phyloP scores from a whole-genome alignment of 2,797 vertebrate species.

The Siniperca undulata region DNA sequence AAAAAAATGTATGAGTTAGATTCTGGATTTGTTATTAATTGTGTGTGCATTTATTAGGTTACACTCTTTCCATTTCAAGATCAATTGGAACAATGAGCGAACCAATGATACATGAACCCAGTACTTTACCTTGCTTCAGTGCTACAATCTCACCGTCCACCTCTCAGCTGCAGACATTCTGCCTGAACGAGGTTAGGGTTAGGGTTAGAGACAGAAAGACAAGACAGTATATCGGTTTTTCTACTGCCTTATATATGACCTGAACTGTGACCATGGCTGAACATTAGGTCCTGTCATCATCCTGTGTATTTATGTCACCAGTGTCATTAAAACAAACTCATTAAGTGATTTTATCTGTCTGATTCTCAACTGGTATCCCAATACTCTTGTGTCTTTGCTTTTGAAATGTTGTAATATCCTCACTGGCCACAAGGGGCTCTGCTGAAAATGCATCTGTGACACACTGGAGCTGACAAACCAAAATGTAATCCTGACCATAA shows the following conservation, averaged over 20 bases:
- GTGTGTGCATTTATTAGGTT: not conserved
- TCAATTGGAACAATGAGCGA: not conserved
- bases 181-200: not conserved
- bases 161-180: not conserved
- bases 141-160: not conserved
- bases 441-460: not conserved
- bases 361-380: not conserved
- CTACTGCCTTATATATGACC: not conserved
- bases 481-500: not conserved
- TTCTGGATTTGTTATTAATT: not conserved
- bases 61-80: not conserved
- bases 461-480: not conserved
- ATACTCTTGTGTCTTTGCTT: not conserved
- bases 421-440: conserved; percentile 20
- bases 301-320: not conserved
- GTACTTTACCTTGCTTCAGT: not conserved
- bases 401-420: not conserved
- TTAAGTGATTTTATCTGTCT: not conserved
- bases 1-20: too few species aligned
- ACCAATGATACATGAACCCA: not conserved
- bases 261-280: not conserved
- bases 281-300: not conserved
- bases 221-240: not conserved
- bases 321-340: not conserved
- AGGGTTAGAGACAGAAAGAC: not conserved